These are phyloP conservation scores for Lineus longissimus DNA, from an alignment of 1,140 invertebrate genomes.

Conservation along the genomic window DNA sequence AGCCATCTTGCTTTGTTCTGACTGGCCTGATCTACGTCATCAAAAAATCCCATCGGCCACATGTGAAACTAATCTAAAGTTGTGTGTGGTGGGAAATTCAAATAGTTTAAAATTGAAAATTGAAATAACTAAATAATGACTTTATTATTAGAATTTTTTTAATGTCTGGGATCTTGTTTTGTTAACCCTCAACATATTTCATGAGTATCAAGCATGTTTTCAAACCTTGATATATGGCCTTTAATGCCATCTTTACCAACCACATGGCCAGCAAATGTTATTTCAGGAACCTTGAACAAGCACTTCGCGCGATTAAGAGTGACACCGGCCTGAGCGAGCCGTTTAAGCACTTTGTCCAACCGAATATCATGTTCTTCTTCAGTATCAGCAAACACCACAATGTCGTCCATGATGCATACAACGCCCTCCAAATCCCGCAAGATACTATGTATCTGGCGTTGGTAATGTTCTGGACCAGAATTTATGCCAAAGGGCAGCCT, in stretches of 20 bases:
- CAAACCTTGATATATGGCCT: too few species aligned
- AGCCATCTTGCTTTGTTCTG: too few species aligned
- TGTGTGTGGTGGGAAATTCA: too few species aligned
- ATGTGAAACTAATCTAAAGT: too few species aligned
- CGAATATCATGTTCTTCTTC: not conserved
- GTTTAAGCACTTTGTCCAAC: not conserved
- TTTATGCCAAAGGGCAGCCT: not conserved
- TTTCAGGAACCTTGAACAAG: not conserved
- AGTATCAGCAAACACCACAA: not conserved
- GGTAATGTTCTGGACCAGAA: not conserved
- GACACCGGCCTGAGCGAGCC: not conserved
- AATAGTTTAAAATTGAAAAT: too few species aligned
- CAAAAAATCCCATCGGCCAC: too few species aligned
- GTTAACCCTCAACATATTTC: too few species aligned
- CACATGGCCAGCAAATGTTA: slow-evolving; percentile 9
- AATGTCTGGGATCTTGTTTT: too few species aligned
- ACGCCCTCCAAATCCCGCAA: not conserved
- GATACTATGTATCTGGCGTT: not conserved
- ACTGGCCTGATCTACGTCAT: too few species aligned
- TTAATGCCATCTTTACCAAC: slow-evolving; percentile 3
- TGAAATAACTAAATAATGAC: too few species aligned
- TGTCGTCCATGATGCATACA: not conserved
- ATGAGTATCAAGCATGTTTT: too few species aligned
- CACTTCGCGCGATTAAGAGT: not conserved
- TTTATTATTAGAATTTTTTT: too few species aligned